Evolutionary conservation across 2,888 invertebrate species (phyloP).

Genomic region (Tenthredo livida): DNA sequence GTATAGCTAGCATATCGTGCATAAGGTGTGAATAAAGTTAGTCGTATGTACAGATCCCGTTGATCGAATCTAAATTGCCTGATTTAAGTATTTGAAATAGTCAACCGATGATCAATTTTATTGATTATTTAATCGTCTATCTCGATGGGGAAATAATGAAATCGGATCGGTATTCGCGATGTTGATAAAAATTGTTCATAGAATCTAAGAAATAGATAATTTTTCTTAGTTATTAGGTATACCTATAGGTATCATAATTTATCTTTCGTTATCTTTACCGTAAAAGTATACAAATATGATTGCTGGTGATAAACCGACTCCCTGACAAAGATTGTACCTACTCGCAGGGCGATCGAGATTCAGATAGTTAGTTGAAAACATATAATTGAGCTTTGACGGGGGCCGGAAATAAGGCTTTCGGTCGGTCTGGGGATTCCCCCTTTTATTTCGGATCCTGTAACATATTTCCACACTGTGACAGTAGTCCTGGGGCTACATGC

Average conservation of each 20-base stretch:
- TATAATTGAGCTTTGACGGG: constrained; percentile 28
- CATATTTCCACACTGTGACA: constrained; percentile 63
- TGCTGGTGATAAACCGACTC: constrained; percentile 16
- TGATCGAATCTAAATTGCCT: not conserved
- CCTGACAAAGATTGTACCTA: not conserved
- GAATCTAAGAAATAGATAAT: not conserved
- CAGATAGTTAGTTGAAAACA: constrained; percentile 46
- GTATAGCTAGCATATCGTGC: not conserved
- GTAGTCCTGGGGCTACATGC: constrained; percentile 62
- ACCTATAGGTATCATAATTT: not conserved
- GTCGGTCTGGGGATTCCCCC: constrained; percentile 5
- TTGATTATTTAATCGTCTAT: not conserved
- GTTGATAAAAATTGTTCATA: not conserved
- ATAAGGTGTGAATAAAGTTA: not conserved
- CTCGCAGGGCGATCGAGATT: not conserved
- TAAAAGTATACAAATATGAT: constrained; percentile 10
- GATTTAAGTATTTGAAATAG: not conserved
- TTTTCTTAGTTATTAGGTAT: not conserved
- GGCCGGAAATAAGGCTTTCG: constrained; percentile 40
- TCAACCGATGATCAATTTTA: not conserved
- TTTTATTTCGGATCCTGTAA: constrained; percentile 60
- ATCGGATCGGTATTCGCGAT: not conserved
- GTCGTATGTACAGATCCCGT: not conserved
- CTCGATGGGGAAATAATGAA: not conserved
- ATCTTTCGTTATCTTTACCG: not conserved